phyloP scores from a whole-genome alignment of 1,140 invertebrate species.

The Drosophila insularis region DNA sequence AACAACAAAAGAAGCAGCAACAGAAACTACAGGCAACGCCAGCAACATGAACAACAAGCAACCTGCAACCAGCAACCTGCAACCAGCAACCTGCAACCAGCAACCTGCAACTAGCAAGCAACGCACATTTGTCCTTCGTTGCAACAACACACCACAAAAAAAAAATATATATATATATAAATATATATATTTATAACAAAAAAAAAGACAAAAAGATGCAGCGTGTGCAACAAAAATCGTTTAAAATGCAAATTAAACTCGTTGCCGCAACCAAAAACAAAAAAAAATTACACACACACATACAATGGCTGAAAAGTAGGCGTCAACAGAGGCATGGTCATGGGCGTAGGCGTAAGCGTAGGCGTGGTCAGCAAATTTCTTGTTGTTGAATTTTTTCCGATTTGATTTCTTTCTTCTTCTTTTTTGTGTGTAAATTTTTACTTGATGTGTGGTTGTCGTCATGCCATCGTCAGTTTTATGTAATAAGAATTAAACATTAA shows the following conservation, averaged over 20 bases:
- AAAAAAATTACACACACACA: not conserved
- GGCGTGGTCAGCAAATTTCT: constrained; percentile 37
- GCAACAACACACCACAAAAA: constrained; percentile 10
- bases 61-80: constrained; percentile 4
- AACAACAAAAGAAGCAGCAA: constrained; percentile 47
- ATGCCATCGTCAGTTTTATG: constrained; percentile 50
- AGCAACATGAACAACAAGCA: constrained; percentile 45
- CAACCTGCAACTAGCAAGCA: constrained; percentile 17
- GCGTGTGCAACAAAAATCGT: constrained; percentile 80
- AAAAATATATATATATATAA: too few relatives aligned
- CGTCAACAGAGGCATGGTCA: constrained; percentile 35
- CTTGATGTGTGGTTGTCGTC: too few relatives aligned
- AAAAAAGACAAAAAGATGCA: constrained; percentile 58
- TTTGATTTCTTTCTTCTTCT: not conserved
- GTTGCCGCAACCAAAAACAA: constrained; percentile 34
- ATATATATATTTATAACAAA: constrained; percentile 16
- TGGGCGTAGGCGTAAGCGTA: constrained; percentile 3
- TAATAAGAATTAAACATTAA: constrained; percentile 61
- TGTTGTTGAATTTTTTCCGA: not conserved
- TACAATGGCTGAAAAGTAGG: not conserved
- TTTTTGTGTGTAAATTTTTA: not conserved
- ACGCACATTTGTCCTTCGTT: constrained; percentile 16
- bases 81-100: constrained; percentile 38
- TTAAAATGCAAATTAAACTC: constrained; percentile 78
- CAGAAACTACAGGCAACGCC: constrained; percentile 1